phyloP scores from a whole-genome alignment of 2,113 vertebrate genomes.

The Aplodontia rufa region DNA sequence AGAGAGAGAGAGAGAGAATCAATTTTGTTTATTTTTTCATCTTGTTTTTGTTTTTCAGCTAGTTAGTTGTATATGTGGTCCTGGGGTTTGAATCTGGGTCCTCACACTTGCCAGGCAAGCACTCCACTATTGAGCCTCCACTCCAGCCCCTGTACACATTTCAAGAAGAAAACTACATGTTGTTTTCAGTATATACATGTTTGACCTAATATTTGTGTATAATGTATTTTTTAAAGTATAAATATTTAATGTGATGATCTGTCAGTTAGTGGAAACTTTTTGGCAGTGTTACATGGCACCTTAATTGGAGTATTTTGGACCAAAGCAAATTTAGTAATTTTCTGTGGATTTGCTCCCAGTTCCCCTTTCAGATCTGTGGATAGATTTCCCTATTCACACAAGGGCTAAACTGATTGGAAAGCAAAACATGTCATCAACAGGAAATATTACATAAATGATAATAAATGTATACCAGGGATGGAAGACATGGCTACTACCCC shows the following conservation, averaged over 20 bases:
- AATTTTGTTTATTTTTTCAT: no score
- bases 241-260: background rate
- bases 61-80: no score
- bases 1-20: no score
- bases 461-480: background rate
- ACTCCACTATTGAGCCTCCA: no score
- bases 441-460: background rate
- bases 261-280: background rate
- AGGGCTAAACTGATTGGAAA: conserved; percentile 31
- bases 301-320: conserved; percentile 5
- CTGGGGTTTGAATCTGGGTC: no score
- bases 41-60: no score
- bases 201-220: background rate
- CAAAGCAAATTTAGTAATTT: conserved; percentile 26
- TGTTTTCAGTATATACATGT: background rate
- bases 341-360: background rate
- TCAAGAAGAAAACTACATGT: background rate
- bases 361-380: background rate
- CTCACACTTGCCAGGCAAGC: no score
- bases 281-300: background rate
- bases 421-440: background rate
- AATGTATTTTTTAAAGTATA: background rate
- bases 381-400: background rate
- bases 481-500: background rate
- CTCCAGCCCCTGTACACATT: background rate